Percentiles rank a stretch among this genome's conserved stretches.
Evolutionary conservation across 2,797 vertebrate species (phyloP).

Genomic region (Otolemur crassicaudatus): DNA sequence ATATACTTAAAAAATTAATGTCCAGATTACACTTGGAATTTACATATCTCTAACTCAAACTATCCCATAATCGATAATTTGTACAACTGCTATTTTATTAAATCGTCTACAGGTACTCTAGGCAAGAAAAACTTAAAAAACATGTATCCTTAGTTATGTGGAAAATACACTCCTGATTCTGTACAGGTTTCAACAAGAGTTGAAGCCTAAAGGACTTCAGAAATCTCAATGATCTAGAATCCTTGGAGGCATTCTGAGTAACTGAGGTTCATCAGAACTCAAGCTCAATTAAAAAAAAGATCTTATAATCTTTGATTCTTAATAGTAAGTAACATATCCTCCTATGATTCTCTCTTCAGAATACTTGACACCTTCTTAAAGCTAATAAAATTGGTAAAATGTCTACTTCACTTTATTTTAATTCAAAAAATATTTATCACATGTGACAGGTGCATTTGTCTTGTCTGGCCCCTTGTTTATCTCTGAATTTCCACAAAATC

Average conservation of each 20-base stretch:
- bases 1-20: neutral
- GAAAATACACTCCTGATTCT: neutral
- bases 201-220: neutral
- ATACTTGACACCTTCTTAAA: neutral
- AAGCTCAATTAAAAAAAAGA: neutral
- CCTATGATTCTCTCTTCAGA: neutral
- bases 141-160: neutral
- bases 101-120: neutral
- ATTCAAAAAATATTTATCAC: neutral
- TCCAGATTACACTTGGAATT: neutral
- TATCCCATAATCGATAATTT: neutral
- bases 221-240: neutral
- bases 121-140: neutral
- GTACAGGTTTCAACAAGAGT: neutral
- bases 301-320: neutral
- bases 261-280: neutral
- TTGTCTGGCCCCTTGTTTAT: neutral
- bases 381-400: neutral
- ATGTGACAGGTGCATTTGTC: neutral
- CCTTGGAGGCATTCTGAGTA: neutral
- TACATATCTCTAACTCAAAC: neutral
- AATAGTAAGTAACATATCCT: neutral
- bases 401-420: slow-evolving; percentile 6
- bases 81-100: neutral
- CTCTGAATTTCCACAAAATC: neutral